Evolutionary conservation across 2,888 invertebrate genomes (phyloP).

Genomic region (Colletes collaris): DNA sequence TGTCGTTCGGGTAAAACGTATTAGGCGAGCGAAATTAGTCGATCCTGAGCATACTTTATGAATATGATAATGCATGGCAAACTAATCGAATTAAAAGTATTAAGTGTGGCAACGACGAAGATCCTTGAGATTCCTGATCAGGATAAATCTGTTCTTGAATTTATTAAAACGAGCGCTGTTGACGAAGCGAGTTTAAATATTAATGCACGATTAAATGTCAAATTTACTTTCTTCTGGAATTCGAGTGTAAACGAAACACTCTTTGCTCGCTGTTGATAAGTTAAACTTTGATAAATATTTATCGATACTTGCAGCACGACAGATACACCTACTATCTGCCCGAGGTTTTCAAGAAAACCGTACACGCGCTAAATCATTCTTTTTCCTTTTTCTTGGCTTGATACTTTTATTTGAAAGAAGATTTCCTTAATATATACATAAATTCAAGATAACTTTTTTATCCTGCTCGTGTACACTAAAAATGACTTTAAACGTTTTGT

Average conservation of each 20-base stretch:
- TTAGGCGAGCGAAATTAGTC: neutral
- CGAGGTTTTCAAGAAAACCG: neutral
- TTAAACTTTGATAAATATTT: slow-evolving; percentile 13
- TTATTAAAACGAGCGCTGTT: neutral
- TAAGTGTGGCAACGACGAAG: neutral
- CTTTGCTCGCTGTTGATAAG: neutral
- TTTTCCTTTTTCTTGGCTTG: neutral
- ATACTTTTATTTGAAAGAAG: neutral
- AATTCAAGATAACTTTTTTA: too few species aligned
- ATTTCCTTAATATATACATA: neutral
- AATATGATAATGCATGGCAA: slow-evolving; percentile 11
- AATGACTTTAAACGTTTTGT: neutral
- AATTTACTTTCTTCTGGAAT: neutral
- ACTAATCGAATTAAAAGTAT: neutral
- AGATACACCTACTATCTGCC: slow-evolving; percentile 2
- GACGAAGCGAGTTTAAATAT: slow-evolving; percentile 10
- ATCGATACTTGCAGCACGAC: slow-evolving; percentile 1
- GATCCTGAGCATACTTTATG: slow-evolving; percentile 3
- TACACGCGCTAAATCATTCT: neutral
- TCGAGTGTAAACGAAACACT: neutral
- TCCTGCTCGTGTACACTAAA: too few species aligned
- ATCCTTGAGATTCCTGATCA: neutral
- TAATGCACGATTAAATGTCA: slow-evolving; percentile 34
- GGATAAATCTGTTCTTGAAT: slow-evolving; percentile 1
- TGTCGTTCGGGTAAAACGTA: slow-evolving; percentile 6